These are phyloP conservation scores for Didymodactylos carnosus DNA, from an alignment of 2,888 invertebrate genomes.

Conservation along the genomic window DNA sequence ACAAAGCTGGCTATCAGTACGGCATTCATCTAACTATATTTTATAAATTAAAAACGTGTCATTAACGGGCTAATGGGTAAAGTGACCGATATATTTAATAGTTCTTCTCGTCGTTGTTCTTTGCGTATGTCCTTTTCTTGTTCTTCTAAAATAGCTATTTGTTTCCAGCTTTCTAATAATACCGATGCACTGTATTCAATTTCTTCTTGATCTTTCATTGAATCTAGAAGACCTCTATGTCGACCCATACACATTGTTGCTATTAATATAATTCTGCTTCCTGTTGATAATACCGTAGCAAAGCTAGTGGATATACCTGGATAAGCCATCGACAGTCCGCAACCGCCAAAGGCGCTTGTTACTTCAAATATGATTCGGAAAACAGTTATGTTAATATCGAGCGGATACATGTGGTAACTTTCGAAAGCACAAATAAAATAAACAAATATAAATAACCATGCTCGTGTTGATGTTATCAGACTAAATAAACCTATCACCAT, in stretches of 20 bases:
- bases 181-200: background rate
- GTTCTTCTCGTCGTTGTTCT: no score
- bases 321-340: background rate
- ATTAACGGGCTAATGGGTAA: no score
- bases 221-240: background rate
- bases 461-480: background rate
- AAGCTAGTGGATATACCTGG: background rate
- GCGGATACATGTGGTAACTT: background rate
- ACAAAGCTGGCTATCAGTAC: no score
- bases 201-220: slow-evolving; percentile 1
- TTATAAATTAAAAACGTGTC: no score
- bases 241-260: background rate
- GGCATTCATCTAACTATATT: no score
- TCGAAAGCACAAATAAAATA: background rate
- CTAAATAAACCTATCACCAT: background rate
- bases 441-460: background rate
- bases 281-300: background rate
- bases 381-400: background rate
- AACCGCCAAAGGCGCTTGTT: background rate
- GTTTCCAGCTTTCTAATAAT: background rate
- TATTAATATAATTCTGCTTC: background rate
- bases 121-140: background rate
- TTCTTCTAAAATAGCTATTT: background rate
- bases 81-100: no score
- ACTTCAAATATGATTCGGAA: background rate